These are phyloP conservation scores for Girardinus metallicus DNA, from an alignment of 2,797 vertebrate genomes.

Conservation along the genomic window DNA sequence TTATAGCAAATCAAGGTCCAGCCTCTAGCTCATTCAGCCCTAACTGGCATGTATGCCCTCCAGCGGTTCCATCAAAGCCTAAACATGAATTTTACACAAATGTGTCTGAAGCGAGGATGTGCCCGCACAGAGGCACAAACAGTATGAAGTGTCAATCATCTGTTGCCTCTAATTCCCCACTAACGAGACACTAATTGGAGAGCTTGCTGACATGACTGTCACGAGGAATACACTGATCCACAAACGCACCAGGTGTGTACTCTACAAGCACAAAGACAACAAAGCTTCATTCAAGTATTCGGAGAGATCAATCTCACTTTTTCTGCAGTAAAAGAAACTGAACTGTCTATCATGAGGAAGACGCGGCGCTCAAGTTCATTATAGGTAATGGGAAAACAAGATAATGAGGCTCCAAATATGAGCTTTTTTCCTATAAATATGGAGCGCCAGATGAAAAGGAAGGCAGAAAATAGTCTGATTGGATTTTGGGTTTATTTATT, in stretches of 20 bases:
- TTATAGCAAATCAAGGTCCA: slow-evolving; percentile 21
- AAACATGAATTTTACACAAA: slow-evolving; percentile 43
- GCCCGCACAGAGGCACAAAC: slow-evolving; percentile 38
- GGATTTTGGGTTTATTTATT: slow-evolving; percentile 69
- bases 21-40: slow-evolving; percentile 2
- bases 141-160: slow-evolving; percentile 68
- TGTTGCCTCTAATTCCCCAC: slow-evolving; percentile 52
- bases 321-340: slow-evolving; percentile 48
- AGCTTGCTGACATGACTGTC: slow-evolving; percentile 70
- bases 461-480: slow-evolving; percentile 69
- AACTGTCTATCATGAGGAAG: slow-evolving; percentile 61
- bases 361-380: slow-evolving; percentile 35
- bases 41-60: slow-evolving; percentile 16
- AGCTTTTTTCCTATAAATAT: slow-evolving; percentile 62
- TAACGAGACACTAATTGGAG: slow-evolving; percentile 76
- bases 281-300: slow-evolving; percentile 52
- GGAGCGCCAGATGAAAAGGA: slow-evolving; percentile 58
- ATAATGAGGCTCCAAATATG: slow-evolving; percentile 68
- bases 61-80: slow-evolving; percentile 25
- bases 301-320: slow-evolving; percentile 50
- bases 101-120: slow-evolving; percentile 1
- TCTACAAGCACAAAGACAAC: slow-evolving; percentile 25
- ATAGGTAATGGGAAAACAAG: slow-evolving; percentile 57
- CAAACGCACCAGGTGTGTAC: slow-evolving; percentile 27
- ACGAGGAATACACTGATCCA: slow-evolving; percentile 41